Percentiles rank a stretch among this genome's conserved stretches.
Conservation (phyloP, 2,888 invertebrate genomes). For the Rotaria sp. region DNA sequence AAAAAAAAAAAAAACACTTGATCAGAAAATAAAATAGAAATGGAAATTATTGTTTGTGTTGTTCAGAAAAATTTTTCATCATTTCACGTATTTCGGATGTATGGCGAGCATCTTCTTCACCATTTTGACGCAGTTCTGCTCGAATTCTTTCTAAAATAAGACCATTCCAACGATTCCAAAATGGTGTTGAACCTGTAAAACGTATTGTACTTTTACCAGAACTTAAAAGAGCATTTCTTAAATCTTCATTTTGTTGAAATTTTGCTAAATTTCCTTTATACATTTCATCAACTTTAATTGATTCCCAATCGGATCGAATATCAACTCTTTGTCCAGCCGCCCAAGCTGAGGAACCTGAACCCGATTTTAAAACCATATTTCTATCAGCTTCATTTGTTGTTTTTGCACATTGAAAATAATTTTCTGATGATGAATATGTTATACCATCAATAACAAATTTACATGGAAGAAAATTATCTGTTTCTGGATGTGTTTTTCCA, state of each 20-base stretch:
- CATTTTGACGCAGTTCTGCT: neutral
- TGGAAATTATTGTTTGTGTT: neutral
- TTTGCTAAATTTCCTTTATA: neutral
- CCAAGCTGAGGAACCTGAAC: neutral
- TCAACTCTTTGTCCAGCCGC: neutral
- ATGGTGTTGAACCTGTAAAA: neutral
- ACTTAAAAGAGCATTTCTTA: neutral
- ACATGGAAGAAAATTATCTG: slow-evolving; percentile 26
- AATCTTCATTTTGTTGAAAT: slow-evolving; percentile 2
- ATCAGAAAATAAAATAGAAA: neutral
- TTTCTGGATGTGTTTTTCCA: neutral
- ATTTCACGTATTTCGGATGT: neutral
- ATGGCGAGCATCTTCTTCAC: neutral
- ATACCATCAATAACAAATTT: neutral
- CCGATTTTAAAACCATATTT: neutral
- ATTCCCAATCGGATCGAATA: neutral
- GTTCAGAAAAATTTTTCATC: neutral
- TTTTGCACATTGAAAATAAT: slow-evolving; percentile 20
- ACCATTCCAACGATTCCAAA: slow-evolving; percentile 22
- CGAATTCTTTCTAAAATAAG: neutral
- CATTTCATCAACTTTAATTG: neutral
- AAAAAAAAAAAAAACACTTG: neutral
- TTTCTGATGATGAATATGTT: neutral
- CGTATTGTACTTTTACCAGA: neutral
- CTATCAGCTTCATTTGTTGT: neutral